Base-by-base conservation (phyloP, 2,113 vertebrate species). In the Cavia aperea region DNA sequence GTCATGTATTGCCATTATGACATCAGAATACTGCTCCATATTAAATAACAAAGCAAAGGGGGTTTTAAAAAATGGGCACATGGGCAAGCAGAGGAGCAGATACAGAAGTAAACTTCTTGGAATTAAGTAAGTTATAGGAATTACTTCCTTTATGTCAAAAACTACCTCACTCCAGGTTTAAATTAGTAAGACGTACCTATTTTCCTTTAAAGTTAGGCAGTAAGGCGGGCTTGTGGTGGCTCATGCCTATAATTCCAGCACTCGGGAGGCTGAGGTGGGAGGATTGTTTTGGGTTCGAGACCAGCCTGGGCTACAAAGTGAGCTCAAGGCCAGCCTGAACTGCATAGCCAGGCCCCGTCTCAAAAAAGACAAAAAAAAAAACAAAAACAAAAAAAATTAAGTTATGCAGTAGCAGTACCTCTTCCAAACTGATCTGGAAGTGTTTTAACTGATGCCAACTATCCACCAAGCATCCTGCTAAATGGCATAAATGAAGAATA, bases 1-100 rank as follows among this genome's bases (percentile, higher is more conserved):
- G 81, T 86, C 94, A 86, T 78, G 13, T 46, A 49, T 60, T 86
- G 62, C 84, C 86, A 85, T 93, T 92, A 73, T 94, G 95, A 95
- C 92, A 95, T 94, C 95, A 94, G 89, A 96, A 88, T 88, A 49
- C 39, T 54, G n/a, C 56, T 70, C 46, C 46, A 43, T 11, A 36
- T 75, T 79, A 86, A 73, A 78, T 43, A 93, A 93, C 49, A 91
- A 88, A 92, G 63, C 43, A 36, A 39, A 89, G 84, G 23, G 21
- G 12, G 56, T 58, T 58, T 58, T 84, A 51, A 58, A 11, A 26
- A 51, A 49, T 19, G 21, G 83, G 68, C 39, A 14, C 43, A 11
- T 8, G 29, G 13, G n/a, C 15, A 73, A 46, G 60, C n/a, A 54
- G 33, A 84, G 46, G 21, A 73, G 66, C 23, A 81, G 11, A 33